Percentiles rank a stretch among this genome's conserved stretches.
These are phyloP conservation scores for Yponomeuta evonymella DNA, from an alignment of 2,888 invertebrate genomes.

Conservation along the genomic window DNA sequence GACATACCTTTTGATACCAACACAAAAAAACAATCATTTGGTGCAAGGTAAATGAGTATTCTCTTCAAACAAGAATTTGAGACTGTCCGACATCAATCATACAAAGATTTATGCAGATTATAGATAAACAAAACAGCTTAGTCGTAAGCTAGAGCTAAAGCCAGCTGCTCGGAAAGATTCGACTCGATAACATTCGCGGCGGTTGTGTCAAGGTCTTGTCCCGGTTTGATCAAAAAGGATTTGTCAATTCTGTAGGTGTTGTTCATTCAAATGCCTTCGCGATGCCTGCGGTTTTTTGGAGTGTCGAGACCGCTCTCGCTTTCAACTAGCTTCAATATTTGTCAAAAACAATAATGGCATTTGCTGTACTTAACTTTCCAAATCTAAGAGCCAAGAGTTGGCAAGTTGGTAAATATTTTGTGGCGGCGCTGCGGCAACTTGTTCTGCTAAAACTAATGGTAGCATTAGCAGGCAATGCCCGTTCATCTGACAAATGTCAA, in stretches of 20 bases:
- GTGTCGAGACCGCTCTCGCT: neutral
- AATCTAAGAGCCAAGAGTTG: neutral
- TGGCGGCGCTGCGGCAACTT: neutral
- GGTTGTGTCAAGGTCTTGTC: conserved; percentile 74
- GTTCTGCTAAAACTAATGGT: conserved; percentile 27
- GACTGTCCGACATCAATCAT: neutral
- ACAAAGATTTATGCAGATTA: neutral
- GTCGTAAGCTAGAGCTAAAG: neutral
- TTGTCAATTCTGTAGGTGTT: conserved; percentile 63
- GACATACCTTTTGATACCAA: neutral
- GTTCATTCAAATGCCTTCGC: neutral
- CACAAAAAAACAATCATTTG: neutral
- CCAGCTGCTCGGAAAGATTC: conserved; percentile 43
- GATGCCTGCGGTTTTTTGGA: neutral
- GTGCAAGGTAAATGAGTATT: neutral
- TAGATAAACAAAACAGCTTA: neutral
- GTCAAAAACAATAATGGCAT: neutral
- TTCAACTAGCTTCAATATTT: neutral
- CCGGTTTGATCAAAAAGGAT: conserved; percentile 67
- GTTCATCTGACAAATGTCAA: conserved; percentile 45
- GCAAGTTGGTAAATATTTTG: conserved; percentile 5
- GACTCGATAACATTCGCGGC: conserved; percentile 64
- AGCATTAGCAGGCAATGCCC: conserved; percentile 35
- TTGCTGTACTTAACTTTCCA: conserved; percentile 6
- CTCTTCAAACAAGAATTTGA: neutral